Percentiles rank a stretch among this genome's conserved stretches.
These are phyloP conservation scores for Heliangelus exortis DNA, from an alignment of 2,797 vertebrate species.

Conservation along the genomic window DNA sequence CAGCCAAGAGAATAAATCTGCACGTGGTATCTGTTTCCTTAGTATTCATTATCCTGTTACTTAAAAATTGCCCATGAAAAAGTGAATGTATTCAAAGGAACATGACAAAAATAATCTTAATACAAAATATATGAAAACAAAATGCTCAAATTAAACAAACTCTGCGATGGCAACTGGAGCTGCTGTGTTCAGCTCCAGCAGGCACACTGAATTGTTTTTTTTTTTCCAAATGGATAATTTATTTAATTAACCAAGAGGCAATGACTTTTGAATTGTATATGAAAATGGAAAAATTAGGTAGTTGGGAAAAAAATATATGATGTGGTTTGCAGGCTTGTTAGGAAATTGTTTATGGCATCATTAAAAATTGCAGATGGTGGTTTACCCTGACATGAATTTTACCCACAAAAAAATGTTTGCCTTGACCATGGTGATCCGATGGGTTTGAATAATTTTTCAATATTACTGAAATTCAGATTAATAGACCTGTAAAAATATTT, in stretches of 20 bases:
- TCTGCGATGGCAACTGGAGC: neutral
- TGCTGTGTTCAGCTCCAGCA: conserved; percentile 28
- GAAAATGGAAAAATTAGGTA: conserved; percentile 20
- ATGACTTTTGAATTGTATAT: conserved; percentile 34
- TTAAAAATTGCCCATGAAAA: neutral
- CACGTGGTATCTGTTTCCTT: neutral
- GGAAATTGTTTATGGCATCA: neutral
- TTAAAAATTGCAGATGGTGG: neutral
- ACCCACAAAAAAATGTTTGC: neutral
- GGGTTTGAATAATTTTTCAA: neutral
- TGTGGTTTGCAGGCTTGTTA: neutral
- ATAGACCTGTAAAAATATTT: neutral
- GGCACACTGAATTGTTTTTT: neutral
- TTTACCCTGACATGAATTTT: neutral
- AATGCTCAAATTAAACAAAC: neutral
- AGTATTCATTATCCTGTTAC: neutral
- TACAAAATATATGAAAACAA: neutral
- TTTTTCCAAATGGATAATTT: conserved; percentile 38
- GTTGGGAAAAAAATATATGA: conserved; percentile 18
- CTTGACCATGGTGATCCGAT: neutral
- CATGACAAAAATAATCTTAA: neutral
- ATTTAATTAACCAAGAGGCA: conserved; percentile 38
- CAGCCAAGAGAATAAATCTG: neutral
- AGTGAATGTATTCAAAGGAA: neutral
- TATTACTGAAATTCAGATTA: neutral